phyloP scores from a whole-genome alignment of 2,888 invertebrate genomes.

The Ennomos fuscantarius region DNA sequence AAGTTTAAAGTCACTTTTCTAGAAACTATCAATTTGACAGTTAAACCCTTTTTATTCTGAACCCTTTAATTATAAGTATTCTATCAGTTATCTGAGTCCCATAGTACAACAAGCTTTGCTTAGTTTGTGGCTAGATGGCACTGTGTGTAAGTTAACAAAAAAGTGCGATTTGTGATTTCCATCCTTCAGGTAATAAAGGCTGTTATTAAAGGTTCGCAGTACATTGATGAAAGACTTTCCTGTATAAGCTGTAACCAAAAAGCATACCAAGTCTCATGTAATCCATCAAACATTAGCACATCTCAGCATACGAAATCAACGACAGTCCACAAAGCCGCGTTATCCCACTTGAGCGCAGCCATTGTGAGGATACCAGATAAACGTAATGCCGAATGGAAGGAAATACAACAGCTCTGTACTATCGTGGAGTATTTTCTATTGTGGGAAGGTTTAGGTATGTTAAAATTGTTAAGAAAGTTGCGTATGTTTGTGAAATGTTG shows the following conservation, averaged over 20 bases:
- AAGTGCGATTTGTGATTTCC: too few species aligned
- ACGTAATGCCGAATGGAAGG: constrained; percentile 35
- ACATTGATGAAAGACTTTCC: too few species aligned
- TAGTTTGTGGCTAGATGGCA: too few species aligned
- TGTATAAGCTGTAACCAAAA: background rate
- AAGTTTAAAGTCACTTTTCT: too few species aligned
- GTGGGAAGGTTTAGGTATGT: constrained; percentile 10
- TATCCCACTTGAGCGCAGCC: constrained; percentile 71
- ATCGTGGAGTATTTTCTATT: constrained; percentile 14
- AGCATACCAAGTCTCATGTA: constrained; percentile 23
- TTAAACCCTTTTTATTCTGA: too few species aligned
- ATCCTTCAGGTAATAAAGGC: too few species aligned
- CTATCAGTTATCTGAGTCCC: too few species aligned
- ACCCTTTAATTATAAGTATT: too few species aligned
- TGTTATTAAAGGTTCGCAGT: too few species aligned
- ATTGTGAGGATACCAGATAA: constrained; percentile 68
- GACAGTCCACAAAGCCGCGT: constrained; percentile 63
- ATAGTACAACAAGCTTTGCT: too few species aligned
- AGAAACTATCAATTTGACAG: too few species aligned
- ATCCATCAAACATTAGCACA: constrained; percentile 38
- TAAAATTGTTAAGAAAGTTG: constrained; percentile 5
- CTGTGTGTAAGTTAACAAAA: too few species aligned
- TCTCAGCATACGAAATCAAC: constrained; percentile 41
- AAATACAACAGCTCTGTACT: constrained; percentile 23
- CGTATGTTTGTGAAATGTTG: background rate